A percentile compares a stretch with the other conserved stretches of the same genome.
Conservation (phyloP, 2,113 vertebrate species). For the Poeciliopsis occidentalis region DNA sequence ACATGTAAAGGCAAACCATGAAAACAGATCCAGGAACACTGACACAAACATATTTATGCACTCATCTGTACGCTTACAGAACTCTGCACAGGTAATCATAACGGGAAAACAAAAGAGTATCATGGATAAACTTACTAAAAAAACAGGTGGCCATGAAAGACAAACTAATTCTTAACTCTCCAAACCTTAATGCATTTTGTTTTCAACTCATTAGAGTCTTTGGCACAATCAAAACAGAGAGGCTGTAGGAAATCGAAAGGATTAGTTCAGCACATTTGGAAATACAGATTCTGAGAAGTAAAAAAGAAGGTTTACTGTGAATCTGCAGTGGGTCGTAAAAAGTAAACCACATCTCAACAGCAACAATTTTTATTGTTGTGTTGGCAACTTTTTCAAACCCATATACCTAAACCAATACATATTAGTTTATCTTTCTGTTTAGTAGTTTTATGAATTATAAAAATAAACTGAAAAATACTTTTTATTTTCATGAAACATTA, state of each 20-base stretch:
- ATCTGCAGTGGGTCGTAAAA: not conserved
- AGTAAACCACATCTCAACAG: not conserved
- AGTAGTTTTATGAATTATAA: no score
- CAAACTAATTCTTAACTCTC: not conserved
- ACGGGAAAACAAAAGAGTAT: constrained; percentile 8
- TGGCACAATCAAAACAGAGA: constrained; percentile 58
- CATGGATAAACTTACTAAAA: constrained; percentile 4
- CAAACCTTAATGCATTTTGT: not conserved
- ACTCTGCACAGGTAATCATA: constrained; percentile 42
- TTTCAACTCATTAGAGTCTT: constrained; percentile 53
- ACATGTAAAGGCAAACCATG: constrained; percentile 55
- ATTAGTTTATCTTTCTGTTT: no score
- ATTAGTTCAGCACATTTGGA: not conserved
- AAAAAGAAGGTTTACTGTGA: not conserved
- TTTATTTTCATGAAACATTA: no score
- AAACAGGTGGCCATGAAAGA: not conserved
- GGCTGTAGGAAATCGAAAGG: not conserved
- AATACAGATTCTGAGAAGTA: not conserved
- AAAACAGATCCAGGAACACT: constrained; percentile 26
- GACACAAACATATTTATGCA: constrained; percentile 67
- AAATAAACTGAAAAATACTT: no score
- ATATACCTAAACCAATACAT: no score
- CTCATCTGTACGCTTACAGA: constrained; percentile 55
- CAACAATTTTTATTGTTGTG: not conserved
- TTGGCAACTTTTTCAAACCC: no score